Conservation (phyloP, 2,113 vertebrate species). For the Cygnus buccinator region DNA sequence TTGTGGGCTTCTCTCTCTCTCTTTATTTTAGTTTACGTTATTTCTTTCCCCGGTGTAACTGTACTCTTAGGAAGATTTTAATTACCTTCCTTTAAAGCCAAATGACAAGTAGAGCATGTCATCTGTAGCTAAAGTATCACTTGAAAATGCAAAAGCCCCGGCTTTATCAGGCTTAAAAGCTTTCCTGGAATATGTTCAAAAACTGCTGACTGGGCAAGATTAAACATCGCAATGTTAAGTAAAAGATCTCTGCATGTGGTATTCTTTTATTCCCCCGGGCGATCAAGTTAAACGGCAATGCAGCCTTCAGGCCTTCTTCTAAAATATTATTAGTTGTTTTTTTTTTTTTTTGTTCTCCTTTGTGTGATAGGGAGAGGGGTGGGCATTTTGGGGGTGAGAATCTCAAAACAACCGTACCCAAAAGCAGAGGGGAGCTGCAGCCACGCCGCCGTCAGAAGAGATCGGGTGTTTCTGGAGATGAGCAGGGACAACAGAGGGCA, state of each 20-base stretch:
- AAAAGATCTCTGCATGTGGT: conserved; percentile 81
- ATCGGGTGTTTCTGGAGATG: not conserved
- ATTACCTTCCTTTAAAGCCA: conserved; percentile 60
- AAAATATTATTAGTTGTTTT: not conserved
- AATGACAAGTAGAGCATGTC: conserved; percentile 73
- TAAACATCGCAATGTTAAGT: conserved; percentile 77
- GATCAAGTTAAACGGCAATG: conserved; percentile 38
- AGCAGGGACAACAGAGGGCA: not conserved
- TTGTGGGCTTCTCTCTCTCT: conserved; percentile 28
- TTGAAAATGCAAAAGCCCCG: conserved; percentile 72
- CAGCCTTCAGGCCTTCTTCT: conserved; percentile 10
- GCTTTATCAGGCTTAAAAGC: conserved; percentile 89
- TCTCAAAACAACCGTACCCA: not conserved
- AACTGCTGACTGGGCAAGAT: conserved; percentile 87
- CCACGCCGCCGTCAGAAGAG: not conserved
- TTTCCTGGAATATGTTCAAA: conserved; percentile 91
- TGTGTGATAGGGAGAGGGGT: not conserved
- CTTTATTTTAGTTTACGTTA: not conserved
- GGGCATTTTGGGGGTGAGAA: not conserved
- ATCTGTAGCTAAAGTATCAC: conserved; percentile 66
- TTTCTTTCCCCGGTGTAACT: conserved; percentile 11
- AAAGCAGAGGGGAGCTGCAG: not conserved
- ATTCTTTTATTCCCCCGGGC: conserved; percentile 50
- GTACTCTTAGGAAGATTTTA: conserved; percentile 71
- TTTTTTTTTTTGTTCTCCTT: not conserved